Evolutionary conservation across 2,888 invertebrate species (phyloP).

Genomic region (Tiliacea citrago): DNA sequence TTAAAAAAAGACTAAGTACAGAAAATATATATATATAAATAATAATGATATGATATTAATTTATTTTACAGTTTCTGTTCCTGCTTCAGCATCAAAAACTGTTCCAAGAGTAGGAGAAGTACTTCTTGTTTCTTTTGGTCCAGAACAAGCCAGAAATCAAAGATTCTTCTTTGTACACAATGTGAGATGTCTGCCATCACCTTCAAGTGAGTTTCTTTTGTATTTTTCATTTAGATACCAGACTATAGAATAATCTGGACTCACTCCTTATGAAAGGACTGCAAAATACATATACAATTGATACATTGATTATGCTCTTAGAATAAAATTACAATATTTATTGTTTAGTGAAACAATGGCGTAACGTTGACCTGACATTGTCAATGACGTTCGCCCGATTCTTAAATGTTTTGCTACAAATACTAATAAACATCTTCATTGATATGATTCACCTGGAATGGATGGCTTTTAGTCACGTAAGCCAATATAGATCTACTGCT

Average conservation of each 20-base stretch:
- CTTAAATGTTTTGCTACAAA: background rate
- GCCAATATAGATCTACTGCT: background rate
- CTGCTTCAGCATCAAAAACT: constrained; percentile 73
- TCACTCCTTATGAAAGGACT: background rate
- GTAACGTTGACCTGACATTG: background rate
- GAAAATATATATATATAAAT: too few relatives aligned
- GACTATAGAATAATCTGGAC: background rate
- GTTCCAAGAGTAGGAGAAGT: constrained; percentile 84
- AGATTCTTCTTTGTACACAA: constrained; percentile 86
- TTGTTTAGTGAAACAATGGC: constrained; percentile 2
- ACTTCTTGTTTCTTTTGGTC: constrained; percentile 79
- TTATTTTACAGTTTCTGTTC: constrained; percentile 80
- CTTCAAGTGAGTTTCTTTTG: constrained; percentile 78
- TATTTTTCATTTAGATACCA: background rate
- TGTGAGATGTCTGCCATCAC: constrained; percentile 79
- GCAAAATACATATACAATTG: constrained; percentile 4
- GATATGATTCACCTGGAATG: constrained; percentile 8
- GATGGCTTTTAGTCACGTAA: background rate
- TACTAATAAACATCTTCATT: background rate
- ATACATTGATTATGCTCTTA: background rate
- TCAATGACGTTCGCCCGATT: background rate
- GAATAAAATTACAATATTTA: constrained; percentile 27
- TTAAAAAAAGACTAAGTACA: too few relatives aligned
- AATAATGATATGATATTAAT: background rate
- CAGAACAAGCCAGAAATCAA: constrained; percentile 72